A percentile compares a stretch with the other conserved stretches of the same genome.
Evolutionary conservation across 1,140 invertebrate genomes (phyloP).

Genomic region (Elymnias hypermnestra): DNA sequence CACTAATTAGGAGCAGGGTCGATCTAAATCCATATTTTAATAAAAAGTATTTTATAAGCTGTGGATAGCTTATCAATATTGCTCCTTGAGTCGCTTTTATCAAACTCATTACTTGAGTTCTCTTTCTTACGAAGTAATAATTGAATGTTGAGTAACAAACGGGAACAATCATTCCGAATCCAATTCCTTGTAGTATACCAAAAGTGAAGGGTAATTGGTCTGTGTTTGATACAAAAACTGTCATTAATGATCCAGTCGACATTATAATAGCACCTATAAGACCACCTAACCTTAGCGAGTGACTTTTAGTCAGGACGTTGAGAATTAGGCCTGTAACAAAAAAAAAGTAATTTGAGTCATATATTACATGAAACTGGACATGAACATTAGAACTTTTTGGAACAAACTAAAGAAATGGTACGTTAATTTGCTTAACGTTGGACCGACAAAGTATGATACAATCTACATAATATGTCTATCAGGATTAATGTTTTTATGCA

Average conservation of each 20-base stretch:
- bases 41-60: constrained; percentile 72
- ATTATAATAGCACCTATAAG: constrained; percentile 72
- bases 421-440: too few species aligned
- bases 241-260: constrained; percentile 69
- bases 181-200: constrained; percentile 77
- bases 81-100: constrained; percentile 78
- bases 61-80: constrained; percentile 77
- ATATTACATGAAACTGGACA: too few species aligned
- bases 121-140: constrained; percentile 76
- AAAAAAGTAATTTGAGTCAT: too few species aligned
- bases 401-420: too few species aligned
- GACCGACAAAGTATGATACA: too few species aligned
- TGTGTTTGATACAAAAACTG: constrained; percentile 72
- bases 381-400: too few species aligned
- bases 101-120: constrained; percentile 78
- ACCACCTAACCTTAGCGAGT: constrained; percentile 69
- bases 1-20: constrained; percentile 76
- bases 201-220: constrained; percentile 75
- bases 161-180: constrained; percentile 78
- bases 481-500: too few species aligned
- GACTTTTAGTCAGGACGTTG: constrained; percentile 74
- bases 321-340: constrained; percentile 73
- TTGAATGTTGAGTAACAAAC: constrained; percentile 78
- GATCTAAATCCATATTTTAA: constrained; percentile 78
- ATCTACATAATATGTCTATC: too few species aligned